Percentiles rank a stretch among this genome's conserved stretches.
These are phyloP conservation scores for Rhagoletis pomonella DNA, from an alignment of 1,140 invertebrate species.

Conservation along the genomic window DNA sequence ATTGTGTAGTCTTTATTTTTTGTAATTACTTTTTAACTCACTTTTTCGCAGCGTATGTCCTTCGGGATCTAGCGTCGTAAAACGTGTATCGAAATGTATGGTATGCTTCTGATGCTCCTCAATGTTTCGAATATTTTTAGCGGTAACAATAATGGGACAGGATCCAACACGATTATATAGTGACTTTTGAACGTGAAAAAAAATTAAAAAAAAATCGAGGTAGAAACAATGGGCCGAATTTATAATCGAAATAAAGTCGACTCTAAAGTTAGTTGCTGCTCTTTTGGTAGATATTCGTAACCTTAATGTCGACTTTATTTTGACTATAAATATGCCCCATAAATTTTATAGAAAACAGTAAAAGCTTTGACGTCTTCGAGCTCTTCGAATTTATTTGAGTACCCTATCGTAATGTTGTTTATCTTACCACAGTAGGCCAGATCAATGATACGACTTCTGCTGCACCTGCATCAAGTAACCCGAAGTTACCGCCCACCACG, in stretches of 20 bases:
- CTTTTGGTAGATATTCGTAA: no score
- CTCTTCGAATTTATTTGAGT: no score
- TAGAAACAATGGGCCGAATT: background rate
- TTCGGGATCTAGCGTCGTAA: slow-evolving; percentile 64
- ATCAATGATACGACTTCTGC: slow-evolving; percentile 64
- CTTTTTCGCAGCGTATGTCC: slow-evolving; percentile 59
- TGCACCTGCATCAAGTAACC: slow-evolving; percentile 62
- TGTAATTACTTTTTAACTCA: slow-evolving; percentile 39
- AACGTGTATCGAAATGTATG: slow-evolving; percentile 66
- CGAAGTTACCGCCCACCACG: slow-evolving; percentile 67
- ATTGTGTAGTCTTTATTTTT: background rate
- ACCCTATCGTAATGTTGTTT: no score
- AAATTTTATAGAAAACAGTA: no score
- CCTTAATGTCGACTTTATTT: no score
- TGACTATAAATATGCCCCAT: no score
- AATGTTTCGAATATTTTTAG: slow-evolving; percentile 58
- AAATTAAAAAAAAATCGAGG: background rate
- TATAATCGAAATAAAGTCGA: no score
- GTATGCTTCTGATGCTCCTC: slow-evolving; percentile 58
- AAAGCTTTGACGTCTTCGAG: no score
- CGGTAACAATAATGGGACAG: slow-evolving; percentile 64
- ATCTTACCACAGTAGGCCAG: slow-evolving; percentile 68
- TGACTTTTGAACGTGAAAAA: slow-evolving; percentile 60
- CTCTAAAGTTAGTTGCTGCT: no score
- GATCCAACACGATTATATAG: slow-evolving; percentile 68